A percentile compares a stretch with the other conserved stretches of the same genome.
Conservation (phyloP, 2,888 invertebrate genomes). For the Ptilodon capucinus region DNA sequence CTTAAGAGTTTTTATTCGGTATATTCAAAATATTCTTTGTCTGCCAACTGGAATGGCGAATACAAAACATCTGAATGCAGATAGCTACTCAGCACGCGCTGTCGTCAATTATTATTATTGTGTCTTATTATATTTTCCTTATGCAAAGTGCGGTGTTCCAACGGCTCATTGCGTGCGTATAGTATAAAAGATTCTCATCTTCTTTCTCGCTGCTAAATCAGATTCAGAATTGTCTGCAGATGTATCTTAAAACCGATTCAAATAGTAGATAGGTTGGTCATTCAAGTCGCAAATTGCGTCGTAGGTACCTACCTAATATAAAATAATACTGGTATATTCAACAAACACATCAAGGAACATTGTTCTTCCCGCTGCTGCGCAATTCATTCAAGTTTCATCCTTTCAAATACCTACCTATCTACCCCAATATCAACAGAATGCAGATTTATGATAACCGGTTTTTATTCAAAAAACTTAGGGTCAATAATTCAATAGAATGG, state of each 20-base stretch:
- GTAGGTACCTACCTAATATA: too few species aligned
- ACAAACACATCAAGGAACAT: too few species aligned
- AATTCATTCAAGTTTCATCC: too few species aligned
- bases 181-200: conserved; percentile 6
- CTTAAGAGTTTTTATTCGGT: conserved; percentile 6
- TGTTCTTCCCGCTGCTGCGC: too few species aligned
- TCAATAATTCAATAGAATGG: conserved; percentile 28
- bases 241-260: conserved; percentile 16
- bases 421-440: not conserved
- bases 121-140: conserved; percentile 22
- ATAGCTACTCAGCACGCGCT: conserved; percentile 14
- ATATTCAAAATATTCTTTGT: conserved; percentile 19
- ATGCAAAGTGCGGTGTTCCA: conserved; percentile 13
- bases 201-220: conserved; percentile 21
- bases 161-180: conserved; percentile 8
- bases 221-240: conserved; percentile 25
- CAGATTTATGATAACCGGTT: conserved; percentile 13
- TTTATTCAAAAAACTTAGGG: conserved; percentile 29
- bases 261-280: conserved; percentile 17
- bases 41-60: conserved; percentile 10
- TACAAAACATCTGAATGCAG: conserved; percentile 16
- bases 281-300: conserved; percentile 18
- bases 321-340: too few species aligned
- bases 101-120: conserved; percentile 28
- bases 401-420: not conserved